Evolutionary conservation across 2,113 vertebrate genomes (phyloP), one percentile per base, ranked within the genome.

Genomic region (Myiopsitta monachus): DNA sequence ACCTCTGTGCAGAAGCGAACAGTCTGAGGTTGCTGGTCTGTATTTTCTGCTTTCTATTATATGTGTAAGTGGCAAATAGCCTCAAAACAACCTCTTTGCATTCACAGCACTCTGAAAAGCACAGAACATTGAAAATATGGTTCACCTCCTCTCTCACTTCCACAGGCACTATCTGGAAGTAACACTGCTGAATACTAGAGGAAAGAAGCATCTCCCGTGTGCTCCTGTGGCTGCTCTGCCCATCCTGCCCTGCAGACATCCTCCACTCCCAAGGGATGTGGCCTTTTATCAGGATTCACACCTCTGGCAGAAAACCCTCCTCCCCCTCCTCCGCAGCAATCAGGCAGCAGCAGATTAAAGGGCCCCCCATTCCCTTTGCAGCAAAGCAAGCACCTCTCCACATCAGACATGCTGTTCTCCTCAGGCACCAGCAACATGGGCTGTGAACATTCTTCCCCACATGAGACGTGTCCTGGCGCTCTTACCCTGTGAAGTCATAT

Each of bases 401-500:
- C 49, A 76, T 31, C 18, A 74, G 55, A 52, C 44, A 52, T 19
- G 27, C 41, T 57, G 33, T 11, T 96, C 75, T 79, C 31, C 73
- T 67, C 31, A 18, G 69, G 78, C 62, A 78, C 13, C 52, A 30
- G 33, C 11, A 82, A 72, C n/a, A 31, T 43, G 21, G 33, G 46
- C 36, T 66, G 68, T 26, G 73, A 70, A 73, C 14, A 10, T 14
- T 80, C 33, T 49, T 64, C 24, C 59, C 33, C 0, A 10, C 17
- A 3, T 7, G 44, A 2, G 0, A 44, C 0, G 1, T 5, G 33
- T 51, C 38, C 79, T 3, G 1, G 3, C 0, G 2, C 62, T 57
- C 61, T 74, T 52, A 77, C 17, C 59, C 80, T 30, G n/a, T 36
- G 24, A 8, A 57, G 51, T 2, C 9, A 1, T 23, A 36, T 36